Conservation (phyloP, 2,888 invertebrate genomes). For the Chaitophorus viminalis region DNA sequence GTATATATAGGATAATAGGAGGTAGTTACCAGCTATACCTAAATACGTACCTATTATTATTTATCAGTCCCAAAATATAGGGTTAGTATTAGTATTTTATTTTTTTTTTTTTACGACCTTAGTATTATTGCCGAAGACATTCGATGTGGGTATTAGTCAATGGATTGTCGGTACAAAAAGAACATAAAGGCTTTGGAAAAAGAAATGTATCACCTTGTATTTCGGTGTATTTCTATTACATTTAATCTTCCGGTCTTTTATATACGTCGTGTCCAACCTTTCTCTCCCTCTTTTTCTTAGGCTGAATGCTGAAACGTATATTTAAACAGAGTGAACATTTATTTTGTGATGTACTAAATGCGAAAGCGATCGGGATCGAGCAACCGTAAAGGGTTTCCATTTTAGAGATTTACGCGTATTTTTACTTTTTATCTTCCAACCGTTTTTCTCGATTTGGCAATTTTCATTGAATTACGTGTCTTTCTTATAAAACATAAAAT, state of each 20-base stretch:
- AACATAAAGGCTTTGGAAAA: constrained; percentile 11
- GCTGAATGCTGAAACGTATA: background rate
- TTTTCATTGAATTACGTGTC: background rate
- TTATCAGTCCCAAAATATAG: background rate
- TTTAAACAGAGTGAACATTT: constrained; percentile 28
- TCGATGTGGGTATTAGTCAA: background rate
- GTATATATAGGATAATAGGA: background rate
- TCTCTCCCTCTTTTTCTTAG: background rate
- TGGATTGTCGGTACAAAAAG: background rate
- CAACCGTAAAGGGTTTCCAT: background rate
- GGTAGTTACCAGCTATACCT: background rate
- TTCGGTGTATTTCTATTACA: constrained; percentile 26
- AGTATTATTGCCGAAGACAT: background rate
- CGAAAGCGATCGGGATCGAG: background rate
- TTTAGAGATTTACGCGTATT: background rate
- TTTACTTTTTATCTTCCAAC: constrained; percentile 1
- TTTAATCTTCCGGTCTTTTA: constrained; percentile 21
- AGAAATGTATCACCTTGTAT: background rate
- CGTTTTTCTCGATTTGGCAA: constrained; percentile 15
- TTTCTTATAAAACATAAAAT: background rate
- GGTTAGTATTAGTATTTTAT: background rate
- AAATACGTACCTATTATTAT: background rate
- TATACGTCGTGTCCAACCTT: background rate
- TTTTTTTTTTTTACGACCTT: background rate
- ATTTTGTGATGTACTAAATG: constrained; percentile 16